Evolutionary conservation across 2,888 invertebrate species (phyloP).

Genomic region (Oxystoma pomonae): DNA sequence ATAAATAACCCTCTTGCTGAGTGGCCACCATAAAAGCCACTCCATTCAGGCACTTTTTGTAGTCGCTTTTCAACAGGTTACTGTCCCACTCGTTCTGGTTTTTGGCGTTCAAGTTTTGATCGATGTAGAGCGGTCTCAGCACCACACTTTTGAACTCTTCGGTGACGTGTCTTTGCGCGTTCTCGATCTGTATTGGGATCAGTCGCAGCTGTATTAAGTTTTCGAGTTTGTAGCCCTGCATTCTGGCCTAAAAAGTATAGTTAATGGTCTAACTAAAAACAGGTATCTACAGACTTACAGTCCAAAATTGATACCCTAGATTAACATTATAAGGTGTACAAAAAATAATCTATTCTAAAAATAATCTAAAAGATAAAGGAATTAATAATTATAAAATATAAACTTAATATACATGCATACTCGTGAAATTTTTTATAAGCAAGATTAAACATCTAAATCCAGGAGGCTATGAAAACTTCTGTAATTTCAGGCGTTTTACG

Average conservation of each 20-base stretch:
- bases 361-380: no score
- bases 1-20: slow-evolving; percentile 67
- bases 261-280: slow-evolving; percentile 5
- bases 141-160: slow-evolving; percentile 54
- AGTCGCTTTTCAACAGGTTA: slow-evolving; percentile 50
- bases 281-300: no score
- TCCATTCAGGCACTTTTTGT: slow-evolving; percentile 55
- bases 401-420: no score
- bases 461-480: no score
- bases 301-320: no score
- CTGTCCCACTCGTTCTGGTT: slow-evolving; percentile 22
- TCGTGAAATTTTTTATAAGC: no score
- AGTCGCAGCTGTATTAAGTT: slow-evolving; percentile 51
- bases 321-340: no score
- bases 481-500: no score
- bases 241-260: slow-evolving; percentile 34
- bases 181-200: slow-evolving; percentile 43
- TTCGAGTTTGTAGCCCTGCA: slow-evolving; percentile 43
- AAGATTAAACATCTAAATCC: no score
- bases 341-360: no score
- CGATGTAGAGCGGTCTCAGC: slow-evolving; percentile 50
- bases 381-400: no score
- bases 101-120: slow-evolving; percentile 34
- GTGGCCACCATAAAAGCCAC: slow-evolving; percentile 61
- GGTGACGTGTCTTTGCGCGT: slow-evolving; percentile 43